Evolutionary conservation across 2,888 invertebrate genomes (phyloP), one percentile per base, ranked within the genome.

Genomic region (Hydrotaea cyrtoneurina): DNA sequence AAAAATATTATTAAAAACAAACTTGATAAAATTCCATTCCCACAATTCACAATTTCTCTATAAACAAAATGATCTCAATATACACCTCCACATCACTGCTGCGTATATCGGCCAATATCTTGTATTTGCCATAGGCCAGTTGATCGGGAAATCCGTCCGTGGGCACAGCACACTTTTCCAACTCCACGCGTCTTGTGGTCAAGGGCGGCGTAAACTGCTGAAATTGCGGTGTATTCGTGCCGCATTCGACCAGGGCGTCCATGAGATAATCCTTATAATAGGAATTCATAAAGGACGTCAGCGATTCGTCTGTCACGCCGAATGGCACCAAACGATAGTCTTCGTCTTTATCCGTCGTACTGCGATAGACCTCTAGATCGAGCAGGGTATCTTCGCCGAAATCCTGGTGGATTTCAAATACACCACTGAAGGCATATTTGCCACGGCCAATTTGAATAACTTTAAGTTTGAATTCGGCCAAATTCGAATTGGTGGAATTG

Each of bases 211-310:
- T 2, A 50, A 69, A 69, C 15, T 21, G 17, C 15, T 69, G 50
- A 69, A 69, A 69, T 23, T 69, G 43, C 5, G 69, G 69, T 43
- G 43, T 50, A 69, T 69, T 26, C 0, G 26, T 50, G 53, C 53
- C 31, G 31, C 71, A 71, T 10, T 8, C 17, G 7, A 11, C 15
- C 19, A 21, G 13, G 1, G n/a, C 23, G 0, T 5, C 1, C 26
- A 31, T 26, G 3, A 53, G 7, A 11, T n/a, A 15, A 0, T 31
- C 17, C 53, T 71, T 71, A 13, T 71, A 71, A n/a, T 71, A 23
- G n/a, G 71, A 11, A 53, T 71, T 71, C 71, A 71, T 71, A 4
- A 71, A n/a, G 23, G 50, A 13, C 50, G 11, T 26, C 1, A 71
- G 1, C 7, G 26, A 10, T 17, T 71, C 53, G 31, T 50, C 23